Evolutionary conservation across 2,888 invertebrate species (phyloP), one percentile per base, ranked within the genome.

Genomic region (Abrostola tripartita): DNA sequence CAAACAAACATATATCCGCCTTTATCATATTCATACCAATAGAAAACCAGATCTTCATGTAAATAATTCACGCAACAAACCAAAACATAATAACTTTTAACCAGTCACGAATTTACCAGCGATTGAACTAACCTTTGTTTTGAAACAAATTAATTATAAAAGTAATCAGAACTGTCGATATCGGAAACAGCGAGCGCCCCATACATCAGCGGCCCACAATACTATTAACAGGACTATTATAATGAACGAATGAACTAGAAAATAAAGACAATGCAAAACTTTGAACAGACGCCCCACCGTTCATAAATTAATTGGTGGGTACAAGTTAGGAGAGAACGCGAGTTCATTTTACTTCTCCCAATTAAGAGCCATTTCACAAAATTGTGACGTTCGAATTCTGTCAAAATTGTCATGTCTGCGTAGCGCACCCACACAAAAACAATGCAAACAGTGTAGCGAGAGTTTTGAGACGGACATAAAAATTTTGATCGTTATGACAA

Each of bases 181-280:
- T 65, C 52, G 49, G 37, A 7, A 41, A 37, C 24, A 5, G 5
- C 8, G 37, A 5, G 5, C 8, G 37, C 52, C 52, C 14, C 52
- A n/a, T 47, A 49, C 37, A 49, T 50, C 44, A 12, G 51, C 24
- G 24, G 24, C 24, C 24, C 70, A 74, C 78, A 81, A 81, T 71
- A 70, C 66, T 66, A 75, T 69, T 57, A 56, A 57, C n/a, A 37
- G 42, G 67, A 61, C 66, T 71, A 72, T 76, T 71, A 68, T 71
- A 72, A 44, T 50, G 60, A 62, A 51, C 60, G 67, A 71, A 80
- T 82, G 71, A 75, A 72, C 73, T 67, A 75, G 69, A 71, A 76
- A 68, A 68, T 70, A 79, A 79, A 69, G 79, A 85, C 86, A 85
- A 85, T 82, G 68, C 74, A 72, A 68, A 85, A 85, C 77, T 85